phyloP scores from a whole-genome alignment of 1,140 invertebrate genomes.

The Battus philenor region DNA sequence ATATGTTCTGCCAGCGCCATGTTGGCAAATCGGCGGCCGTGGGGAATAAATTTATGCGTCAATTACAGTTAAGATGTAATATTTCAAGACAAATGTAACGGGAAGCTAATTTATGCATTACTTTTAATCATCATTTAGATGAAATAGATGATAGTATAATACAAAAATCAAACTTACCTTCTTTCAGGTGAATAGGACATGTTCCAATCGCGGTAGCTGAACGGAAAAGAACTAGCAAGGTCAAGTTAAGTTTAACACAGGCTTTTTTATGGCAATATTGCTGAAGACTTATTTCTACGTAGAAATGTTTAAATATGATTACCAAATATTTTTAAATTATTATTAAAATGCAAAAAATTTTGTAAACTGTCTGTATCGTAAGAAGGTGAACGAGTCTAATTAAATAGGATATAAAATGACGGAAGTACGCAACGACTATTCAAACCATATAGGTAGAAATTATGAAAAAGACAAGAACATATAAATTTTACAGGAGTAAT shows the following conservation, averaged over 20 bases:
- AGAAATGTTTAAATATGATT: constrained; percentile 26
- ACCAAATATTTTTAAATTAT: constrained; percentile 43
- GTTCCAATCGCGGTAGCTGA: constrained; percentile 82
- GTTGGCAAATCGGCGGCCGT: constrained; percentile 79
- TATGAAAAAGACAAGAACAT: constrained; percentile 8
- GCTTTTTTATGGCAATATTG: constrained; percentile 50
- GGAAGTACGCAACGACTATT: constrained; percentile 43
- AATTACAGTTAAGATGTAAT: constrained; percentile 20
- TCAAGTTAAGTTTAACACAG: constrained; percentile 69
- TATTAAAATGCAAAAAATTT: constrained; percentile 36
- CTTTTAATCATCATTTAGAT: constrained; percentile 24
- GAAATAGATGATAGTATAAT: constrained; percentile 31
- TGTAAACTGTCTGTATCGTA: constrained; percentile 24
- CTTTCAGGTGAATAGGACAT: constrained; percentile 85
- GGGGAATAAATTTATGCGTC: constrained; percentile 26
- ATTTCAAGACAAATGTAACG: constrained; percentile 5
- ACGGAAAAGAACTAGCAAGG: constrained; percentile 82
- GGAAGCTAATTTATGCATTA: constrained; percentile 1
- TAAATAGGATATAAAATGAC: constrained; percentile 58
- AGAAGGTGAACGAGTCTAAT: constrained; percentile 42
- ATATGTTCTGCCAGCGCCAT: constrained; percentile 79
- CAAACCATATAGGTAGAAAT: constrained; percentile 20
- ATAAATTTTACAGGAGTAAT: neutral
- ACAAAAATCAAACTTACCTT: constrained; percentile 80
- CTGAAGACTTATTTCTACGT: constrained; percentile 20